Base-by-base conservation (phyloP, 2,888 invertebrate species). In the Loripinus fragilis region DNA sequence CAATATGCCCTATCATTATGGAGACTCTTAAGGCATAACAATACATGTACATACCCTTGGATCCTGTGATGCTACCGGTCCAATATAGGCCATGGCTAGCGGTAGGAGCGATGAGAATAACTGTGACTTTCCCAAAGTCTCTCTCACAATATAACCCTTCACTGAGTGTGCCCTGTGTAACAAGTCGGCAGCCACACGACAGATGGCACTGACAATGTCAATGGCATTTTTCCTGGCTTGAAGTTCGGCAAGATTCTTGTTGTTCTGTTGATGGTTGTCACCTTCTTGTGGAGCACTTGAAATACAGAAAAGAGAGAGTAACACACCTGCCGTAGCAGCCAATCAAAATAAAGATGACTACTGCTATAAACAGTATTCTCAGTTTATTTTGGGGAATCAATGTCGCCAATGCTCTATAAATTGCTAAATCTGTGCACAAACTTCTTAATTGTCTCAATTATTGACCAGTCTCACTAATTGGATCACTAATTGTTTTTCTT, bases 21-120 rank as follows among this genome's bases (percentile, higher is more conserved):
- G n/a, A n/a, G n/a, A n/a, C n/a, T n/a, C n/a, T n/a, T n/a, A n/a
- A n/a, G n/a, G n/a, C n/a, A n/a, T n/a, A n/a, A n/a, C n/a, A n/a
- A n/a, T n/a, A n/a, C n/a, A n/a, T n/a, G n/a, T n/a, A 78, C 73
- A 82, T 85, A 94, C 94, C 90, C 93, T 90, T 0, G 98, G 96
- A 94, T 98, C 98, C 72, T 96, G 96, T 17, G 95, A 95, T 12
- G 96, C 96, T 50, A 97, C 95, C 25, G 97, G 97, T 83, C 96
- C 96, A 71, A 98, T 95, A 90, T 97, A 97, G 10, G 98, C 97
- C 90, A 98, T 95, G 23, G 97, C 96, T 80, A 97, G 95, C 0
- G 98, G 98, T 87, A 98, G 93, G 65, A 98, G 94, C 0, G 96
- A 97, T 48, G 95, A 97, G 91, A 96, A 95, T 85, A 96, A 93